Conservation (phyloP, 2,797 vertebrate genomes). For the Sebastes nivosus region DNA sequence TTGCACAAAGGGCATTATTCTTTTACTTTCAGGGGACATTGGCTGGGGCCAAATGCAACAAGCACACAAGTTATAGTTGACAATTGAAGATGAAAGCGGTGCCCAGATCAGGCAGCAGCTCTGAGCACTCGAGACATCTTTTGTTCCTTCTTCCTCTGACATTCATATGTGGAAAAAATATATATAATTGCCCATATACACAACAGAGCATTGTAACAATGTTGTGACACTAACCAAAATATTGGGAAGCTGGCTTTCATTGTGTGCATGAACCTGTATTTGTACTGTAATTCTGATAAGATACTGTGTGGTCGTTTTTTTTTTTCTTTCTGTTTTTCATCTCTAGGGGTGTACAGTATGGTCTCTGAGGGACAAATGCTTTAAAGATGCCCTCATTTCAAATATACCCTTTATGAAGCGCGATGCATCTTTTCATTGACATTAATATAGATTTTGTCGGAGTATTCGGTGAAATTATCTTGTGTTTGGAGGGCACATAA, state of each 20-base stretch:
- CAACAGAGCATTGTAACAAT: slow-evolving; percentile 79
- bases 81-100: slow-evolving; percentile 34
- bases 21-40: slow-evolving; percentile 61
- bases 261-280: slow-evolving; percentile 86
- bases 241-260: slow-evolving; percentile 84
- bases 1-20: slow-evolving; percentile 78
- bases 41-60: slow-evolving; percentile 60
- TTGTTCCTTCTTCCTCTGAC: slow-evolving; percentile 51
- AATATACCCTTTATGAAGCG: slow-evolving; percentile 39
- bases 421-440: slow-evolving; percentile 39
- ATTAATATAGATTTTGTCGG: not conserved
- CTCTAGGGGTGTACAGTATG: slow-evolving; percentile 63
- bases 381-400: slow-evolving; percentile 40
- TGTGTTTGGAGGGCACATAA: slow-evolving; percentile 5
- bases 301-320: slow-evolving; percentile 66
- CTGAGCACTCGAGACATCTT: slow-evolving; percentile 51
- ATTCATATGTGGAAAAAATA: slow-evolving; percentile 61
- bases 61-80: slow-evolving; percentile 47
- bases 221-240: slow-evolving; percentile 82
- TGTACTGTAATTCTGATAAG: slow-evolving; percentile 81
- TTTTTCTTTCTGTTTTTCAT: slow-evolving; percentile 54
- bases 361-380: slow-evolving; percentile 51
- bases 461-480: slow-evolving; percentile 17
- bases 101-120: slow-evolving; percentile 43
- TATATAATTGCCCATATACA: slow-evolving; percentile 56